These are phyloP conservation scores for Drosophila busckii DNA, from an alignment of 1,140 invertebrate species.

Conservation along the genomic window DNA sequence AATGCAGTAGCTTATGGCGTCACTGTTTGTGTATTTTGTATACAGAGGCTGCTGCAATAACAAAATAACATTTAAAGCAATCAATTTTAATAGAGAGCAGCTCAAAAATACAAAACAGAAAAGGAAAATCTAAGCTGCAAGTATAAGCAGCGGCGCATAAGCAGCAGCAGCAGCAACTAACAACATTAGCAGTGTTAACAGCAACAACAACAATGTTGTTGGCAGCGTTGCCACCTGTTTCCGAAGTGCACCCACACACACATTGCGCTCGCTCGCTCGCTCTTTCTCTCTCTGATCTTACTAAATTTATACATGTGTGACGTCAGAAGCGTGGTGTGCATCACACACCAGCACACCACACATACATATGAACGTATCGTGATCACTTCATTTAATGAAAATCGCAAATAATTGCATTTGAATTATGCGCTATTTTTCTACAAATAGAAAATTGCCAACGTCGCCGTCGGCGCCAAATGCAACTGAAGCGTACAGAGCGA, in stretches of 20 bases:
- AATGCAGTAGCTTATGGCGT: too few relatives aligned
- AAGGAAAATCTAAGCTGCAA: too few relatives aligned
- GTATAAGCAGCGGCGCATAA: too few relatives aligned
- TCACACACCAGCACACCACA: slow-evolving; percentile 3
- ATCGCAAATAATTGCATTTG: slow-evolving; percentile 45
- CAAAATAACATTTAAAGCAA: too few relatives aligned
- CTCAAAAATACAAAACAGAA: too few relatives aligned
- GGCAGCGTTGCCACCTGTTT: slow-evolving; percentile 25
- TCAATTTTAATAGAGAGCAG: too few relatives aligned
- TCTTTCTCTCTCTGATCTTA: slow-evolving; percentile 9
- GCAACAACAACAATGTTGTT: background rate
- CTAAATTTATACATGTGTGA: slow-evolving; percentile 11
- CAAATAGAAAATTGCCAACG: slow-evolving; percentile 43
- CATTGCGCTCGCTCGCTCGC: background rate
- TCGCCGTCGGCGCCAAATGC: slow-evolving; percentile 38
- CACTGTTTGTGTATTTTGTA: too few relatives aligned
- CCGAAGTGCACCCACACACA: slow-evolving; percentile 3
- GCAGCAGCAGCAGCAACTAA: too few relatives aligned
- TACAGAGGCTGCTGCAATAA: too few relatives aligned
- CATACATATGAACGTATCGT: background rate
- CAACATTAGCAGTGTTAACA: too few relatives aligned
- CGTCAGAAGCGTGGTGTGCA: slow-evolving; percentile 26
- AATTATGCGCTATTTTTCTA: slow-evolving; percentile 52
- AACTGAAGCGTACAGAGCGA: slow-evolving; percentile 60
- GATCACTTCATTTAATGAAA: slow-evolving; percentile 46